phyloP scores from a whole-genome alignment of 2,888 invertebrate genomes.

The Phengaris arion region DNA sequence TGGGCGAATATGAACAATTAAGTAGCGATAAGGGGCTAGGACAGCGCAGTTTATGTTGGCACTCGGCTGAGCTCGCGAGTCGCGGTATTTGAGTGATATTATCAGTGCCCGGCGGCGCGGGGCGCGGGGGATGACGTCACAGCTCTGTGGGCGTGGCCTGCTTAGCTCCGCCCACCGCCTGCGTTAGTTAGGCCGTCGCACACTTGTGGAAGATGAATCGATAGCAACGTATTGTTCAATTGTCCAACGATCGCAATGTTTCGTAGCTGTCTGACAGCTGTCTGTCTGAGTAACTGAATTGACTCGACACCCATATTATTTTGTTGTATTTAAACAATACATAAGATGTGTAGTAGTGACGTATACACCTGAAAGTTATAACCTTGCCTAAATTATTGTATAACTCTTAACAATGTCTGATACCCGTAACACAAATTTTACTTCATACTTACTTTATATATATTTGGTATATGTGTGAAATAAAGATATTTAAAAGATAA shows the following conservation, averaged over 20 bases:
- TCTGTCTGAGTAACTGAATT: not conserved
- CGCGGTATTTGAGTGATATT: slow-evolving; percentile 1
- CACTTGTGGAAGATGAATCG: not conserved
- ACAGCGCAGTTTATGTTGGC: not conserved
- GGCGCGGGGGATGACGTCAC: slow-evolving; percentile 38
- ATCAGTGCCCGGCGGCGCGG: not conserved
- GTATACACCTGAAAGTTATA: not conserved
- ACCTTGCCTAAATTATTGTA: too few relatives aligned
- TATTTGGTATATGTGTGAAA: too few relatives aligned
- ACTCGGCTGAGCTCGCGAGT: not conserved
- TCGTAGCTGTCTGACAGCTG: not conserved
- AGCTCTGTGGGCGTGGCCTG: slow-evolving; percentile 45
- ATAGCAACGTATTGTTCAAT: not conserved
- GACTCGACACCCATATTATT: not conserved
- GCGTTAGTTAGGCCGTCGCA: not conserved
- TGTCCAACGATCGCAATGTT: not conserved
- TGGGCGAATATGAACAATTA: slow-evolving; percentile 19
- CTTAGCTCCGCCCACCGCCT: slow-evolving; percentile 37
- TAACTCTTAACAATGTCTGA: too few relatives aligned
- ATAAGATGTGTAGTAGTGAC: not conserved
- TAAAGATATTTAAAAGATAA: too few relatives aligned
- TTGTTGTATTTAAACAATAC: not conserved
- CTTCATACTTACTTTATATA: too few relatives aligned
- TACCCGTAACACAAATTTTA: too few relatives aligned
- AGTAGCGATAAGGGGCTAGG: not conserved